Conservation (phyloP, 2,113 vertebrate genomes). For the Isichthys henryi region DNA sequence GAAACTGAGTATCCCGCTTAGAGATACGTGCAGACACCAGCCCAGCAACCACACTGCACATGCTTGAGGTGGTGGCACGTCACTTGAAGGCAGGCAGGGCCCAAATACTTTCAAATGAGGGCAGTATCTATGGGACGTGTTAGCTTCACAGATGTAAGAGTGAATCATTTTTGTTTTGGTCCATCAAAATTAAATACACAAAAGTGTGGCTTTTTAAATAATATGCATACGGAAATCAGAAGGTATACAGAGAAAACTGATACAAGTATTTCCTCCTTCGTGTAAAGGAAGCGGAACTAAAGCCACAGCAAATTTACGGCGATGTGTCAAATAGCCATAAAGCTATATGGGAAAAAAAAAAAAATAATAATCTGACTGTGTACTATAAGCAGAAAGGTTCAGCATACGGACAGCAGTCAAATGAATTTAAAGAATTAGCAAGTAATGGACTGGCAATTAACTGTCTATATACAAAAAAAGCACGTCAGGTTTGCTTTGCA, state of each 20-base stretch:
- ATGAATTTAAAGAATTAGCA: not conserved
- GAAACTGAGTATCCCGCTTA: not conserved
- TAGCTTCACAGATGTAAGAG: not conserved
- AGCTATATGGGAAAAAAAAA: not conserved
- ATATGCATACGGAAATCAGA: not conserved
- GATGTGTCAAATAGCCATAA: not conserved
- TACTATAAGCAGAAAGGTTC: not conserved
- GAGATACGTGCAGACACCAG: not conserved
- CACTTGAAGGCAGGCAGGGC: not conserved
- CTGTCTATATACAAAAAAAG: not conserved
- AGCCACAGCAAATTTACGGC: not conserved
- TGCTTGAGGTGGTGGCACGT: not conserved
- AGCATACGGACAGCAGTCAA: not conserved
- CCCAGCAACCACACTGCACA: not conserved
- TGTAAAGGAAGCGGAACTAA: not conserved
- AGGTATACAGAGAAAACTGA: not conserved
- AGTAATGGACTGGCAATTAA: not conserved
- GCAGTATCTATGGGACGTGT: not conserved
- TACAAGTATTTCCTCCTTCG: not conserved
- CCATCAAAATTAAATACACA: constrained; percentile 12
- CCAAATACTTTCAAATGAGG: not conserved
- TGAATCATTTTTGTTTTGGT: not conserved
- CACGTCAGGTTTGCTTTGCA: not conserved
- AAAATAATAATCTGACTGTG: not conserved
- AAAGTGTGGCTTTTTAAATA: not conserved